Conservation (phyloP, 2,113 vertebrate species). For the Gulo gulo region DNA sequence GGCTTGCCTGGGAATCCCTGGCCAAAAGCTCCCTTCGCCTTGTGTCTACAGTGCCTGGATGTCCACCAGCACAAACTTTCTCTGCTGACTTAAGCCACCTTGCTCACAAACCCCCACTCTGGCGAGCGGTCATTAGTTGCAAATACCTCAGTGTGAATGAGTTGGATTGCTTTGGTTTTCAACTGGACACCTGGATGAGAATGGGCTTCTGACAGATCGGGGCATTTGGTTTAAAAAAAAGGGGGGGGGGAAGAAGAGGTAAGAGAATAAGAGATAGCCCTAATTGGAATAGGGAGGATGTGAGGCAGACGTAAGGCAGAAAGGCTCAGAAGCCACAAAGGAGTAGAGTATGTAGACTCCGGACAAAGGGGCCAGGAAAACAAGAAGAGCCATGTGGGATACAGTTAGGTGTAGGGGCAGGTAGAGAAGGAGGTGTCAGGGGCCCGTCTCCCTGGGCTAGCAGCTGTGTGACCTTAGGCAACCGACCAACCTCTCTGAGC, state of each 20-base stretch:
- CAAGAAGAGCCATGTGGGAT: neutral
- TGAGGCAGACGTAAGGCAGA: neutral
- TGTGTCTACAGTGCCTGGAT: fast-evolving
- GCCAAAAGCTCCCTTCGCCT: neutral
- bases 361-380: neutral
- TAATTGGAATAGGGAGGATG: neutral
- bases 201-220: neutral
- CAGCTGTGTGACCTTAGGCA: neutral
- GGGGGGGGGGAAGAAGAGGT: too few species aligned
- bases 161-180: neutral
- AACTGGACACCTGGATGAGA: neutral
- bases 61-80: neutral
- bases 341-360: neutral
- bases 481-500: neutral
- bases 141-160: neutral
- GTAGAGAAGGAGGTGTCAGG: neutral
- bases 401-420: neutral
- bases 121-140: fast-evolving
- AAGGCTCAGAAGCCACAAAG: too few species aligned
- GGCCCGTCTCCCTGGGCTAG: neutral
- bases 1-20: neutral
- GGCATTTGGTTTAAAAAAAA: neutral
- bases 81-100: neutral
- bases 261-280: neutral
- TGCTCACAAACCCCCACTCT: neutral